Conservation (phyloP, 2,888 invertebrate species). For the Chymomyza amoena region DNA sequence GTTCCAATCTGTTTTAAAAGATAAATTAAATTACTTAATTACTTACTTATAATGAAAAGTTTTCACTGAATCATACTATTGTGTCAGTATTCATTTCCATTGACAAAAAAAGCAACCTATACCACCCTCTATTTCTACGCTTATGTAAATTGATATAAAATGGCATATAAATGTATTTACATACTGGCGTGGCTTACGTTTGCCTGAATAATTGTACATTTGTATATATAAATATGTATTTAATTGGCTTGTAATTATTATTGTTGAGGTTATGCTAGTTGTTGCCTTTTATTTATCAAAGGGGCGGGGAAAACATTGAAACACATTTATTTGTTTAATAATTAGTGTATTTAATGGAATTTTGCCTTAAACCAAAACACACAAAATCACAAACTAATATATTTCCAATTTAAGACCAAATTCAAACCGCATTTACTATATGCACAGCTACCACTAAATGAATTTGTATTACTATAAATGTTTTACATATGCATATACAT, state of each 20-base stretch:
- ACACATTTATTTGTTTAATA: slow-evolving; percentile 46
- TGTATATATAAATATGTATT: slow-evolving; percentile 54
- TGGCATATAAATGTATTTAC: neutral
- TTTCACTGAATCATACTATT: too few species aligned
- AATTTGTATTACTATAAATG: neutral
- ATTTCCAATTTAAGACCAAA: neutral
- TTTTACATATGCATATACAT: neutral
- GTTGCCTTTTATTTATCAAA: neutral
- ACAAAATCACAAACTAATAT: slow-evolving; percentile 27
- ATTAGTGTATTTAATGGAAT: slow-evolving; percentile 57
- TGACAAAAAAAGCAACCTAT: neutral
- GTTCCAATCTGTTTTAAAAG: too few species aligned
- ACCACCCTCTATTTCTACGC: neutral
- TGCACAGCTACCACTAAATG: neutral
- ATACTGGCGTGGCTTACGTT: neutral
- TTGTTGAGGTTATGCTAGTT: slow-evolving; percentile 48
- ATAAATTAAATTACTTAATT: too few species aligned
- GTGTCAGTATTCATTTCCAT: too few species aligned
- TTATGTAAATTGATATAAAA: neutral
- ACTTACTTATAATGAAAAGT: too few species aligned
- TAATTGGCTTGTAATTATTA: slow-evolving; percentile 67
- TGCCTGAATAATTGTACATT: neutral
- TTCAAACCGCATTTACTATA: neutral
- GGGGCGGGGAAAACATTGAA: neutral
- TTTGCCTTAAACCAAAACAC: slow-evolving; percentile 25